Percentiles rank a stretch among this genome's conserved stretches.
Evolutionary conservation across 2,797 vertebrate species (phyloP).

Genomic region (Dicrostonyx torquatus): DNA sequence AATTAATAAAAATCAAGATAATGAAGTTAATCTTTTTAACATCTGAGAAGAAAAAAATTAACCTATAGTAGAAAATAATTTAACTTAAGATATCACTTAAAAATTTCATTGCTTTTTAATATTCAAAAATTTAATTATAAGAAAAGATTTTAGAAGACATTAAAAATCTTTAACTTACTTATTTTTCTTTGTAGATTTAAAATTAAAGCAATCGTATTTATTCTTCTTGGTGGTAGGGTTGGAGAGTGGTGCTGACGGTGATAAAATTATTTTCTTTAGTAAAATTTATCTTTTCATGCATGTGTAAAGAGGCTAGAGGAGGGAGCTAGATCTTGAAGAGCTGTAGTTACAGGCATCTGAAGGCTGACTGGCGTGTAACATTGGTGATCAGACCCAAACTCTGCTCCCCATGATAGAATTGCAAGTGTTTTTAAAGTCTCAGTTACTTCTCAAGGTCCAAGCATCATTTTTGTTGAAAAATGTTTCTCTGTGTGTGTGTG

Average conservation of each 20-base stretch:
- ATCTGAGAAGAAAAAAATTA: constrained; percentile 15
- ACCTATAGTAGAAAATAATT: constrained; percentile 48
- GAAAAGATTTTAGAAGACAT: not conserved
- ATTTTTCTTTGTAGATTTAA: constrained; percentile 54
- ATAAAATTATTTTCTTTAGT: not conserved
- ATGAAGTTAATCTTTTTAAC: constrained; percentile 38
- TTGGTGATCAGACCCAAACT: not conserved
- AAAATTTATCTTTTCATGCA: not conserved
- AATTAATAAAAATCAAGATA: not conserved
- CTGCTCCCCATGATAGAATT: not conserved
- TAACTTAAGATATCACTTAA: not conserved
- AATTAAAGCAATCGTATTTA: constrained; percentile 21
- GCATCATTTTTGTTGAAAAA: not conserved
- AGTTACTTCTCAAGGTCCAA: not conserved
- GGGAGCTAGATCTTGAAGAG: no score
- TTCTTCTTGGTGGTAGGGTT: not conserved
- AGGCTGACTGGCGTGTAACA: not conserved
- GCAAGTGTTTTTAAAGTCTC: not conserved
- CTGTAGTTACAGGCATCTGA: not conserved
- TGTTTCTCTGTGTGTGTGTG: no score
- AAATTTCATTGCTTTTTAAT: not conserved
- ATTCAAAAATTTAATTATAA: constrained; percentile 3
- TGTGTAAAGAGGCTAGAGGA: not conserved
- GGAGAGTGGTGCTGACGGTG: not conserved
- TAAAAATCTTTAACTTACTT: constrained; percentile 43